These are phyloP conservation scores for Leptarthrus brevirostris DNA, from an alignment of 2,888 invertebrate genomes.

Conservation along the genomic window DNA sequence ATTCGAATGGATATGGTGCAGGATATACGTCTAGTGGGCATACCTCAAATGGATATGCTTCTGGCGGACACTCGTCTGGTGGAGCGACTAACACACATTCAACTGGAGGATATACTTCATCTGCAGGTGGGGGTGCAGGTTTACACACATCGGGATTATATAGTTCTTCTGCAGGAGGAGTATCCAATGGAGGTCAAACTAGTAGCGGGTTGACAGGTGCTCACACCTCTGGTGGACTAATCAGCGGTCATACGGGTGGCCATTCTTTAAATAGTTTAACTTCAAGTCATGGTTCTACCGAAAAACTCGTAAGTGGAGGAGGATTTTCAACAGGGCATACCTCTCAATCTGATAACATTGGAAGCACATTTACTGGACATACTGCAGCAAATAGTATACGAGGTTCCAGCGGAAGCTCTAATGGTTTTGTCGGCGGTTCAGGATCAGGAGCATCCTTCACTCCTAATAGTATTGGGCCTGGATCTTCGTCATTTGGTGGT, in stretches of 20 bases:
- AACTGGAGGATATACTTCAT: not conserved
- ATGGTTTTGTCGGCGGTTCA: conserved; percentile 59
- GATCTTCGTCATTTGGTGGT: conserved; percentile 57
- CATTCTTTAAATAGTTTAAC: not conserved
- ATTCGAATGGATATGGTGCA: conserved; percentile 41
- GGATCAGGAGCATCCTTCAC: conserved; percentile 54
- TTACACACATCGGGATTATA: not conserved
- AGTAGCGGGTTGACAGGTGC: not conserved
- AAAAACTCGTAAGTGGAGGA: not conserved
- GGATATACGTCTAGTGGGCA: not conserved
- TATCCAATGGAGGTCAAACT: no score
- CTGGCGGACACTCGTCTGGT: not conserved
- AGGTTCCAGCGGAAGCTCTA: not conserved
- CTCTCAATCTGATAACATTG: not conserved
- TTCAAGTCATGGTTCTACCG: not conserved
- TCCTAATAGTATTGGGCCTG: conserved; percentile 52
- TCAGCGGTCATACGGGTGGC: not conserved
- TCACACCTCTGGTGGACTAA: not conserved
- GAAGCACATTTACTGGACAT: not conserved
- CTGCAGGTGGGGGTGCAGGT: no score
- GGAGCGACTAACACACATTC: conserved; percentile 58
- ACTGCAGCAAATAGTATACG: conserved; percentile 7
- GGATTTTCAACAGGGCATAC: no score
- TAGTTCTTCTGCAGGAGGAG: no score
- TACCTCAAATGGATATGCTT: not conserved